Percentiles rank a stretch among this genome's conserved stretches.
These are phyloP conservation scores for Aculops lycopersici DNA, from an alignment of 1,140 invertebrate genomes.

Conservation along the genomic window DNA sequence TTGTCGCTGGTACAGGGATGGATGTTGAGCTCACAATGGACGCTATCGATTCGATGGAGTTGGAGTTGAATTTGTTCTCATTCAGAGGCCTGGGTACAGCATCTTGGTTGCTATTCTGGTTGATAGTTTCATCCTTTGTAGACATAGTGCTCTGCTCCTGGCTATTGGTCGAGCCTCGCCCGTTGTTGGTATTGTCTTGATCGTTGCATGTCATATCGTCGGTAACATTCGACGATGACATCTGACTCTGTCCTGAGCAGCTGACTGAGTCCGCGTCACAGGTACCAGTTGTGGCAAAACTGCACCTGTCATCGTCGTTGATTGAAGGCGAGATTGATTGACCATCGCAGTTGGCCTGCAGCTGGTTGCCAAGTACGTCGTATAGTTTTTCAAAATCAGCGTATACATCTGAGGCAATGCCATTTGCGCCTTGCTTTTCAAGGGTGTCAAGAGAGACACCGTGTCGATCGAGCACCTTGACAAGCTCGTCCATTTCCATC, in stretches of 20 bases:
- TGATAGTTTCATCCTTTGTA: background rate
- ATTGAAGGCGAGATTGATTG: background rate
- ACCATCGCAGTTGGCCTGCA: background rate
- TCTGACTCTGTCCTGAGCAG: background rate
- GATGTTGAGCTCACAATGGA: background rate
- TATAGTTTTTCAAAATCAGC: background rate
- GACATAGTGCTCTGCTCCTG: background rate
- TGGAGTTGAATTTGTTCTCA: background rate
- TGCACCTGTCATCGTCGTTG: background rate
- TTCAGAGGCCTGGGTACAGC: too few relatives aligned
- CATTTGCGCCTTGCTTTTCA: too few relatives aligned
- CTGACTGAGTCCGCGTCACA: background rate
- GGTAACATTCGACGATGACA: background rate
- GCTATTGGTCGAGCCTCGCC: too few relatives aligned
- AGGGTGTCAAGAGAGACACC: background rate
- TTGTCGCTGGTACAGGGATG: too few relatives aligned
- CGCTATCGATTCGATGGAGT: background rate
- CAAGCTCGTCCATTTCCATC: background rate
- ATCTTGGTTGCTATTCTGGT: too few relatives aligned
- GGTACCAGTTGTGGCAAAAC: background rate
- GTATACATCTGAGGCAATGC: background rate
- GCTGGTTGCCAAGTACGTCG: background rate
- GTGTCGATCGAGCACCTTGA: background rate
- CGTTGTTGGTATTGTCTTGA: background rate
- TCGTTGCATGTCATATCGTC: background rate